Evolutionary conservation across 2,113 vertebrate species (phyloP).

Genomic region (Vanacampus margaritifer): DNA sequence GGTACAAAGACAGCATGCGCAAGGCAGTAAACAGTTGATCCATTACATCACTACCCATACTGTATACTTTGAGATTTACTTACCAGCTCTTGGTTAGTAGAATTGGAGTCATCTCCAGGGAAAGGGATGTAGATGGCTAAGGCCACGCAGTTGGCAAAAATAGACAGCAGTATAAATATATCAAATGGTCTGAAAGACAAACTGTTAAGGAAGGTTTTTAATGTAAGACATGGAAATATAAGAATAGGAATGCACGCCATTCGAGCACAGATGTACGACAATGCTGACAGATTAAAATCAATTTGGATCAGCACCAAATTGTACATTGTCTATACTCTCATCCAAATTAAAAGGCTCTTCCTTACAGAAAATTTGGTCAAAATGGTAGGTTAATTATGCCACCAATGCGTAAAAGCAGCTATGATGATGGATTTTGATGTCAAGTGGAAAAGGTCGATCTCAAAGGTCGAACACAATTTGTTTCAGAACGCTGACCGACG

Average conservation of each 20-base stretch:
- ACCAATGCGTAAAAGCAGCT: background rate
- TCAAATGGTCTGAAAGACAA: slow-evolving; percentile 90
- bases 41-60: background rate
- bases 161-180: slow-evolving; percentile 99
- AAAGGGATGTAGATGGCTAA: slow-evolving; percentile 99
- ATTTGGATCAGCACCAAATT: background rate
- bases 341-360: background rate
- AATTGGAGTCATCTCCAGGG: slow-evolving; percentile 99
- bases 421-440: background rate
- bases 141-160: slow-evolving; percentile 99
- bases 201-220: slow-evolving; percentile 76
- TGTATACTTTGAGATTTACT: slow-evolving; percentile 61
- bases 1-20: background rate
- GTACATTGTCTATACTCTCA: background rate
- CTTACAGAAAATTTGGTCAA: background rate
- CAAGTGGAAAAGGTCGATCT: background rate
- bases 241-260: background rate
- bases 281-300: background rate
- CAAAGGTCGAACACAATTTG: background rate
- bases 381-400: background rate
- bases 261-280: background rate
- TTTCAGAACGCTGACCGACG: background rate
- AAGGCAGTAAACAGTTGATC: background rate
- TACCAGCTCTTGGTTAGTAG: slow-evolving; percentile 98
- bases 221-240: background rate